Base-by-base conservation (phyloP, 2,888 invertebrate species). In the Pristionchus exspectatus region DNA sequence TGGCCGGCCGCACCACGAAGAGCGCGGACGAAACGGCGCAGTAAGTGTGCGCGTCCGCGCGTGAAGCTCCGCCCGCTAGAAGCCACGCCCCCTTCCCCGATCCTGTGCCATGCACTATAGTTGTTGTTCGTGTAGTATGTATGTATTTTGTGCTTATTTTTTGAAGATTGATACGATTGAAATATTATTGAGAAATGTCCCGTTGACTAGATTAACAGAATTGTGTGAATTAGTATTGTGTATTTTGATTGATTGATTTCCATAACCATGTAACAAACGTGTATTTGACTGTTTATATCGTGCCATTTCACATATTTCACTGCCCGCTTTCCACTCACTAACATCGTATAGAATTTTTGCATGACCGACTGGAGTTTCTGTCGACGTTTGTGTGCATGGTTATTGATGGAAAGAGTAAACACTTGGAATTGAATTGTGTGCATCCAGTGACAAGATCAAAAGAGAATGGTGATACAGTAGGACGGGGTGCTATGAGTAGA, bases 311-410 rank as follows among this genome's bases (percentile, higher is more conserved):
- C 77, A 77, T 77, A 77, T 10, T 44, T 30, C 30, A 33, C 63
- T n/a, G 24, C 9, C 9, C 63, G 24, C 24, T 56, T 16, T 24
- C 69, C 27, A 10, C 30, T 44, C 30, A 77, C 77, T 77, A 77
- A 77, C 77, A 77, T 77, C 44, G 77, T 77, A 77, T 77, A 77
- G 77, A 44, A 44, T 77, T 44, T 50, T 66, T n/a, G 69, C 69
- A 63, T 33, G 77, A 38, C 44, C 30, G 77, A 44, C 24, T 30
- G 44, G 44, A 7, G n/a, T 16, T 27, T 27, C n/a, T 5, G 44
- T 77, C 44, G 77, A 44, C 18, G 38, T 30, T 33, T 44, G 77
- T 77, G 44, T 44, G 21, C 16, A 74, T 74, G 21, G 38, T 18
- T 59, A 74, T 74, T 77, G 44, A 24, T 30, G 38, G 77, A 77